Evolutionary conservation across 1,140 invertebrate genomes (phyloP), one percentile per base, ranked within the genome.

Genomic region (Bombus huntii): DNA sequence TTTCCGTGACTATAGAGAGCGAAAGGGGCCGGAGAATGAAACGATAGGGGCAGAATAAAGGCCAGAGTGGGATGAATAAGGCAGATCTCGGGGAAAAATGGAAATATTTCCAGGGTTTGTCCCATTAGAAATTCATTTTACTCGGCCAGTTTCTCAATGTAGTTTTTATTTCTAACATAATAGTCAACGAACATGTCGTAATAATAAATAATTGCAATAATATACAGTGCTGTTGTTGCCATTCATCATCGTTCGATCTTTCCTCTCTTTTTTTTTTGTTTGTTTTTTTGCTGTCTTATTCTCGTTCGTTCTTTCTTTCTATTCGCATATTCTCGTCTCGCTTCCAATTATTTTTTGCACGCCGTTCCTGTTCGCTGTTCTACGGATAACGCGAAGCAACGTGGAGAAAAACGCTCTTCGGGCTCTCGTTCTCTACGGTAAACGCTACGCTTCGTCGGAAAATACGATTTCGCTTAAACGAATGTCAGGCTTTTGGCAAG

Each of bases 151-250:
- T 82, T 90, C 66, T 89, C 68, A 80, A 89, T 87, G 84, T 83
- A 85, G 15, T 81, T 80, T 92, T 93, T 93, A 92, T 93, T 93
- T 92, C 92, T 93, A 93, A 93, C 92, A 88, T 92, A 93, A 93
- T 92, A 92, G 83, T 93, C 92, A 93, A 93, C 93, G 91, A 93
- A 93, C 91, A 93, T 92, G 90, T 92, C 89, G 92, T 88, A 92
- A 92, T 92, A 82, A 86, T 92, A 92, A 91, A 89, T 91, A 90
- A 92, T 91, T 76, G 78, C 82, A 89, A 92, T 92, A 89, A 89
- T 90, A 92, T 92, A 91, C 89, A 93, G 85, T 89, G 77, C 88
- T 83, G 71, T 74, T 65, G 75, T 71, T 22, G 59, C 47, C 59
- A 53, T 76, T 75, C 71, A 9, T 25, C 57, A 68, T 89, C 34